Percentiles rank a stretch among this genome's conserved stretches.
Evolutionary conservation across 2,113 vertebrate species (phyloP).

Genomic region (Chloropsis cyanopogon): DNA sequence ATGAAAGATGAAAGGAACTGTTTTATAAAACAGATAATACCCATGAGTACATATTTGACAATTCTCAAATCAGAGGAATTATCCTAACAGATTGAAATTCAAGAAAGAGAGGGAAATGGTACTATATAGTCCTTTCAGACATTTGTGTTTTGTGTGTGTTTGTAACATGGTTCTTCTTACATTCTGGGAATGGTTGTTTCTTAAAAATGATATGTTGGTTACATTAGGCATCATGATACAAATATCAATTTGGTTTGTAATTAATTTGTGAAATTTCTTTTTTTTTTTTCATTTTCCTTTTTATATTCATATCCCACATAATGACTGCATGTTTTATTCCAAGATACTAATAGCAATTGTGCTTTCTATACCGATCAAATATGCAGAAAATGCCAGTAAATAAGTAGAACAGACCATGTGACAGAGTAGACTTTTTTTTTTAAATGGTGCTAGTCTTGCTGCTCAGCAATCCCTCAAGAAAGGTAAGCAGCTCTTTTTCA

Average conservation of each 20-base stretch:
- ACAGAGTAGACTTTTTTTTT: not conserved
- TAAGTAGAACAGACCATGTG: not conserved
- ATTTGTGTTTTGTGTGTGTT: not conserved
- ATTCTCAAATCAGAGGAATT: not conserved
- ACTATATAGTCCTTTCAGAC: not conserved
- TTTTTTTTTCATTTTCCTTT: accelerated
- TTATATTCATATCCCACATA: not conserved
- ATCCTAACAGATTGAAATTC: not conserved
- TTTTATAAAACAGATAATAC: not conserved
- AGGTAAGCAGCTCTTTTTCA: not conserved
- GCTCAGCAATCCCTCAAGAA: not conserved
- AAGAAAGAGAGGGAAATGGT: not conserved
- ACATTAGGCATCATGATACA: not conserved
- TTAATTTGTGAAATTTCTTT: not conserved
- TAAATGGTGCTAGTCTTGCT: accelerated
- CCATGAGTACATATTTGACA: not conserved
- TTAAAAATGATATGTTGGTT: not conserved
- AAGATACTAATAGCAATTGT: not conserved
- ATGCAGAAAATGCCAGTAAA: not conserved
- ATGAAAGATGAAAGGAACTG: not conserved
- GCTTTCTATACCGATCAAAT: not conserved
- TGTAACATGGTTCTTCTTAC: not conserved
- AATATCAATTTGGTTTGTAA: not conserved
- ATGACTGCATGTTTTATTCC: not conserved
- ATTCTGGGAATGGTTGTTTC: not conserved